Conservation (phyloP, 2,113 vertebrate species). For the Sceloporus tristichus region DNA sequence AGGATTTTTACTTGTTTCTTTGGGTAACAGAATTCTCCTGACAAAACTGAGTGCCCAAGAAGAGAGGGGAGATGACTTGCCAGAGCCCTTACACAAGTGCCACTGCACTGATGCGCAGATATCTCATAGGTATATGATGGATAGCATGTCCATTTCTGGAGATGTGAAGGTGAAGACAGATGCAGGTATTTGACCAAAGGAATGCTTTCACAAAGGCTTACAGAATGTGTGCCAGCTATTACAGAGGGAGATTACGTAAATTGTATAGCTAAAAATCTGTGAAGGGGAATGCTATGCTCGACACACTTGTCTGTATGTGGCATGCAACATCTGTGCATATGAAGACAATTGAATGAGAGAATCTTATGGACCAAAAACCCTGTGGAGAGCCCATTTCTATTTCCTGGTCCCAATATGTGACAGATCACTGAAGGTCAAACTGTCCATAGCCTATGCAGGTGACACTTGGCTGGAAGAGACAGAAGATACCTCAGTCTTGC, state of each 20-base stretch:
- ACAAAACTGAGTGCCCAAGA: background rate
- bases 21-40: background rate
- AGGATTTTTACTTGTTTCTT: background rate
- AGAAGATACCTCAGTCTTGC: constrained; percentile 87
- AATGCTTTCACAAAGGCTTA: background rate
- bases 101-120: background rate
- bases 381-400: constrained; percentile 12
- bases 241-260: constrained; percentile 3
- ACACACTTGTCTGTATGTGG: background rate
- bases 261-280: background rate
- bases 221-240: background rate
- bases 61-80: background rate
- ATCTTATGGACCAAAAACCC: background rate
- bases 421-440: constrained; percentile 47
- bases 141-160: background rate
- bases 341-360: background rate
- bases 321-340: background rate
- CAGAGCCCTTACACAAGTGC: background rate
- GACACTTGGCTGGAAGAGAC: constrained; percentile 79
- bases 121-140: background rate
- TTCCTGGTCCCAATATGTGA: constrained; percentile 27
- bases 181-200: background rate
- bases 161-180: background rate
- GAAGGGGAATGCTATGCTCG: background rate
- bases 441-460: constrained; percentile 73